Evolutionary conservation across 1,140 invertebrate genomes (phyloP).

Genomic region (Apolygus lucorum): DNA sequence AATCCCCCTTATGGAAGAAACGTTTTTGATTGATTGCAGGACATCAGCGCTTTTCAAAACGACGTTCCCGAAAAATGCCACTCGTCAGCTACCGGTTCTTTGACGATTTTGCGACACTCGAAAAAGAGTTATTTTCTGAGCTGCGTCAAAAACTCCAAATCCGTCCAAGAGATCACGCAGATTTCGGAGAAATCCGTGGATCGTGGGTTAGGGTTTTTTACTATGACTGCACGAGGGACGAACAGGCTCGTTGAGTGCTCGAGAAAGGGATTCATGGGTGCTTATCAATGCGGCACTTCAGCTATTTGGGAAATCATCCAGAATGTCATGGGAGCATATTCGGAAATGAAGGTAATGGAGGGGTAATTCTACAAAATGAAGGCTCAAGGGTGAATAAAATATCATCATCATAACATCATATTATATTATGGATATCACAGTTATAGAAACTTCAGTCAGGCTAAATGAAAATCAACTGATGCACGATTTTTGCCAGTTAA

Average conservation of each 20-base stretch:
- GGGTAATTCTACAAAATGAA: too few relatives aligned
- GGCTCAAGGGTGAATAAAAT: too few relatives aligned
- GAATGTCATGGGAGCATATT: neutral
- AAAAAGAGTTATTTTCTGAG: neutral
- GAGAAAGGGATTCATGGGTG: neutral
- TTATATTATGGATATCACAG: too few relatives aligned
- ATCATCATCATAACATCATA: too few relatives aligned
- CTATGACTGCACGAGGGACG: neutral
- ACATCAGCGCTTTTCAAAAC: neutral
- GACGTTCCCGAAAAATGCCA: neutral
- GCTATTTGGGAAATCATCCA: neutral
- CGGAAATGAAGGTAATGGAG: neutral
- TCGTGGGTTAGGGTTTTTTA: neutral
- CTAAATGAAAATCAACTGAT: too few relatives aligned
- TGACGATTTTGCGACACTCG: neutral
- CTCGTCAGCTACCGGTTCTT: neutral
- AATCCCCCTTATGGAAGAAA: too few relatives aligned
- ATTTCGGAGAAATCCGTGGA: neutral
- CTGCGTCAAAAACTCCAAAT: neutral
- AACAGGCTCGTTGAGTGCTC: neutral
- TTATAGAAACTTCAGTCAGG: too few relatives aligned
- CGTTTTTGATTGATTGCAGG: too few relatives aligned
- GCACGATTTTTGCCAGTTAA: too few relatives aligned
- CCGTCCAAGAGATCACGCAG: neutral
- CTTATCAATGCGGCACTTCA: neutral